Conservation (phyloP, 2,888 invertebrate species). For the Ectemnius continuus region DNA sequence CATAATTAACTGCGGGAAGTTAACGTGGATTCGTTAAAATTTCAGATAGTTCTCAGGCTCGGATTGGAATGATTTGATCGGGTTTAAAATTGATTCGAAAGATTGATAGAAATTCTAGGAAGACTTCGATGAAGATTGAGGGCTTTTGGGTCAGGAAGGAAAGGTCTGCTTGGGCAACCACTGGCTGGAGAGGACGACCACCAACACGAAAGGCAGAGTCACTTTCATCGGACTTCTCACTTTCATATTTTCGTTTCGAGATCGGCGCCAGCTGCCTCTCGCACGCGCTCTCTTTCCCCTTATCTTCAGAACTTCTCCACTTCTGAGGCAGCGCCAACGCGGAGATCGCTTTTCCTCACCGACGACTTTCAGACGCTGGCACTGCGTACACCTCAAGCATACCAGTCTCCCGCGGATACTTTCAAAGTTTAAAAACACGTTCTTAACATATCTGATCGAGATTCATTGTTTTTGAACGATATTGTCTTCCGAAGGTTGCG, state of each 20-base stretch:
- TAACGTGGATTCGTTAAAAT: background rate
- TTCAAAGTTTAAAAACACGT: no score
- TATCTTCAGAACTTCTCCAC: constrained; percentile 10
- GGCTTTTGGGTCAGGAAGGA: constrained; percentile 65
- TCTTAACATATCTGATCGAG: no score
- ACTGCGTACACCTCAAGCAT: no score
- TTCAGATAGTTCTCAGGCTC: background rate
- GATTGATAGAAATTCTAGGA: constrained; percentile 29
- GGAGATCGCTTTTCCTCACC: no score
- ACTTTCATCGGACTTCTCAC: constrained; percentile 74
- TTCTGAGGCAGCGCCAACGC: background rate
- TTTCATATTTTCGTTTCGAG: constrained; percentile 70
- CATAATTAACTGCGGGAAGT: no score
- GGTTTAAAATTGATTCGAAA: background rate
- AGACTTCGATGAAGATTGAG: constrained; percentile 15
- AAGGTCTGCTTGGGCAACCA: constrained; percentile 61
- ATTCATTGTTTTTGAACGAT: no score
- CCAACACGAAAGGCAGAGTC: constrained; percentile 61
- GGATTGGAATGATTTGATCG: background rate
- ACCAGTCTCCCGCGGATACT: no score
- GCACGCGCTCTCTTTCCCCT: constrained; percentile 15
- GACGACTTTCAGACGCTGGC: no score
- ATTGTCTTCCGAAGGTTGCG: background rate
- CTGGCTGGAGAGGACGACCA: constrained; percentile 63
- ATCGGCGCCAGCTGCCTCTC: constrained; percentile 48